Conservation (phyloP, 2,888 invertebrate genomes). For the Tholera decimalis region DNA sequence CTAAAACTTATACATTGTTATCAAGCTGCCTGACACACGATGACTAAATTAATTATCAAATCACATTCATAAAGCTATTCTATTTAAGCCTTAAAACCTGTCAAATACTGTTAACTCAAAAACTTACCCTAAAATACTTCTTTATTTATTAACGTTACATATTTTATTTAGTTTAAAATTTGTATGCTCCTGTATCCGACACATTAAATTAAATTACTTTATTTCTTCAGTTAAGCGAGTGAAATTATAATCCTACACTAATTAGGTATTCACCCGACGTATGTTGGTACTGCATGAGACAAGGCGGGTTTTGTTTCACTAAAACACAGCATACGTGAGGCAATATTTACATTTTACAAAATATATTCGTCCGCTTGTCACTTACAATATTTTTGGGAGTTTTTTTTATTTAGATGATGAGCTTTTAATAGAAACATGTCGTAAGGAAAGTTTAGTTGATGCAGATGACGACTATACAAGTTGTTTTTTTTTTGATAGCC, state of each 20-base stretch:
- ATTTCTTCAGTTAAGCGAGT: conserved; percentile 56
- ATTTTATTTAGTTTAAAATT: conserved; percentile 13
- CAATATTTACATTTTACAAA: conserved; percentile 42
- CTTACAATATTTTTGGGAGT: conserved; percentile 3
- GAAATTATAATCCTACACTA: conserved; percentile 56
- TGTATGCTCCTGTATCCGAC: neutral
- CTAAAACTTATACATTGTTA: no score
- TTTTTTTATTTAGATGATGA: neutral
- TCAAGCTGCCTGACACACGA: no score
- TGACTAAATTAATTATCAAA: no score
- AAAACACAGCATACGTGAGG: conserved; percentile 48
- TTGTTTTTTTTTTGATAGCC: no score
- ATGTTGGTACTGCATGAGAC: conserved; percentile 51
- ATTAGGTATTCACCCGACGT: conserved; percentile 64
- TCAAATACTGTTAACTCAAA: neutral
- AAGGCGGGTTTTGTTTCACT: conserved; percentile 50
- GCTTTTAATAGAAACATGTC: neutral
- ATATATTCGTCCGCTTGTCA: conserved; percentile 12
- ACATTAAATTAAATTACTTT: conserved; percentile 54
- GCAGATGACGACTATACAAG: no score
- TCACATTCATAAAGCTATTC: no score
- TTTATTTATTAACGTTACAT: neutral
- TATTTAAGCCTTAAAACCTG: no score
- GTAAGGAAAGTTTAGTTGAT: neutral
- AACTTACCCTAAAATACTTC: neutral